Evolutionary conservation across 2,797 vertebrate genomes (phyloP).

Genomic region (Rallus crepitans): DNA sequence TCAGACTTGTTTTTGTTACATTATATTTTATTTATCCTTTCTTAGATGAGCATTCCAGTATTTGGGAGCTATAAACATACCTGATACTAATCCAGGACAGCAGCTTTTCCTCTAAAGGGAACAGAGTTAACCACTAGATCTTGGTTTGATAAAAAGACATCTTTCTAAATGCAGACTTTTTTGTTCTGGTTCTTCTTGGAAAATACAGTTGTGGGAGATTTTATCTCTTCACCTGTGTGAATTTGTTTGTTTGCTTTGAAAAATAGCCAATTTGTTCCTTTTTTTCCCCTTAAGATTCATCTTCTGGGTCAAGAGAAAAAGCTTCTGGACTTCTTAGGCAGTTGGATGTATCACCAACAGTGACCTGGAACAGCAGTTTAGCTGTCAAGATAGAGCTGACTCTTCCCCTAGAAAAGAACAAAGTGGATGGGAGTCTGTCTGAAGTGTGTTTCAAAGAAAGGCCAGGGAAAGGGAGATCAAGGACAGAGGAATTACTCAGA

Average conservation of each 20-base stretch:
- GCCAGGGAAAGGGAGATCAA: neutral
- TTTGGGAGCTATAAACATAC: neutral
- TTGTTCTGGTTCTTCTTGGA: neutral
- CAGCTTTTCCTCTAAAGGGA: neutral
- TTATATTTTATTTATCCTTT: neutral
- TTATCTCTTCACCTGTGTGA: neutral
- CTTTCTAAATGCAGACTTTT: neutral
- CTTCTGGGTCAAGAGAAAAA: neutral
- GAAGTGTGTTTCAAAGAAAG: constrained; percentile 3
- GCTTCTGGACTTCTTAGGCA: neutral
- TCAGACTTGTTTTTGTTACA: neutral
- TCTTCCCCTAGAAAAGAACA: neutral
- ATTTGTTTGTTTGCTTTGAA: neutral
- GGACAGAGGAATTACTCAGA: neutral
- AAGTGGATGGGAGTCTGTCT: neutral
- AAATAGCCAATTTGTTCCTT: neutral
- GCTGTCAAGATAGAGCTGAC: neutral
- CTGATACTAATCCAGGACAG: neutral
- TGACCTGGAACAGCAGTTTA: neutral
- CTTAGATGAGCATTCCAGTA: neutral
- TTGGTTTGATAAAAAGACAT: neutral
- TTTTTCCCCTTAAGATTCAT: neutral
- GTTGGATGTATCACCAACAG: neutral
- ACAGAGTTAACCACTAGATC: neutral
- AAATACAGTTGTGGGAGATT: neutral